Base-by-base conservation (phyloP, 2,797 vertebrate genomes). In the Melanotaenia trifasciata region DNA sequence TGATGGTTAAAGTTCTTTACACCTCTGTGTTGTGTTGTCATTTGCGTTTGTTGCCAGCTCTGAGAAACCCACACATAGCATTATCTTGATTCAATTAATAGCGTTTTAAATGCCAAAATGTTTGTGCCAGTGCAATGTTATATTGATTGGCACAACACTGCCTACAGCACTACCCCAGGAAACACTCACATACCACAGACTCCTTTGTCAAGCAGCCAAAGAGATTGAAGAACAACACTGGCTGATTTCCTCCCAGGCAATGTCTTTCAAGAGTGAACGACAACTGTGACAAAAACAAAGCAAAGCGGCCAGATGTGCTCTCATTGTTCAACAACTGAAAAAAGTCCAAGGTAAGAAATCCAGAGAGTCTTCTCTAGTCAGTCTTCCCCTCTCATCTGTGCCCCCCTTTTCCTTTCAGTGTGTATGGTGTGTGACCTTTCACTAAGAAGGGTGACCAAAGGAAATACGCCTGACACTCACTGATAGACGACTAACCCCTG, bases 401-500 rank as follows among this genome's bases (percentile, higher is more conserved):
- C 22, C 45, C 57, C 33, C 47, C 60, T 71, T 38, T 78, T 83
- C 70, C 78, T 87, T 87, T 90, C 86, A 76, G 64, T 40, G 89
- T 92, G 94, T 94, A 87, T 91, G 94, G 90, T 91, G 90, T 88
- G 92, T 95, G 95, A 96, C 96, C 96, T 95, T 91, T 90, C 88
- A 87, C 94, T 90, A 1, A 94, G 95, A 90, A 89, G 87, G 86
- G 80, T 93, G 95, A 96, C 95, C 96, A 73, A 87, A 89, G 92
- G 93, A 95, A 95, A 83, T 93, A 92, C 90, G 88, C 94, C 94
- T 95, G 81, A 94, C 95, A 94, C 92, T 95, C 94, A 95, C 95
- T 92, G 90, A 94, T 92, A 92, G 94, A 94, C 87, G 93, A 95
- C 96, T 96, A 94, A 96, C 95, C 95, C 94, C 93, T 90, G 89